These are phyloP conservation scores for Urophycis tenuis DNA, from an alignment of 2,797 vertebrate species.

Conservation along the genomic window DNA sequence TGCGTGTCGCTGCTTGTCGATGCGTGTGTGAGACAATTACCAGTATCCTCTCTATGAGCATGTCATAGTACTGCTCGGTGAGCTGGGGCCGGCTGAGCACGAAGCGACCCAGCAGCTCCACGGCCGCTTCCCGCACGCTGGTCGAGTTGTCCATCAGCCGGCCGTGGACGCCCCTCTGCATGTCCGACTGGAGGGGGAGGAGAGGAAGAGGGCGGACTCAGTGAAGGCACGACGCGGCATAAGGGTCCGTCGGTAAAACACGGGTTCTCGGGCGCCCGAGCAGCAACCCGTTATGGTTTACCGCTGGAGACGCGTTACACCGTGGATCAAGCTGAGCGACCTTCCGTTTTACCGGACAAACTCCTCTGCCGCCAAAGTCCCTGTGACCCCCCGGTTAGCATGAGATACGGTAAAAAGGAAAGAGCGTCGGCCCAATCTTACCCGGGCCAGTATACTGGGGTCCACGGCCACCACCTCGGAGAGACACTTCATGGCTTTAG, in stretches of 20 bases:
- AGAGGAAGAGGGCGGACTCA: neutral
- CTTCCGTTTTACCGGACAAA: neutral
- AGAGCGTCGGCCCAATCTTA: no score
- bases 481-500: conserved; percentile 99
- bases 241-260: neutral
- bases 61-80: conserved; percentile 98
- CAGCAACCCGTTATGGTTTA: neutral
- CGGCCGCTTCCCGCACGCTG: conserved; percentile 93
- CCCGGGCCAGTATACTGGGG: conserved; percentile 95
- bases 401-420: neutral
- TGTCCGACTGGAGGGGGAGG: conserved; percentile 77
- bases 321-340: neutral
- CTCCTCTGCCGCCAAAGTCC: neutral
- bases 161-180: conserved; percentile 95
- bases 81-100: conserved; percentile 95
- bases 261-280: neutral
- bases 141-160: conserved; percentile 97
- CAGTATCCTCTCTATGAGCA: conserved; percentile 97
- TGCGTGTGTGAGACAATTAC: conserved; percentile 55
- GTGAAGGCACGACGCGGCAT: neutral
- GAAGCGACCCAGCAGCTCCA: conserved; percentile 89
- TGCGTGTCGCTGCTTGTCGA: neutral
- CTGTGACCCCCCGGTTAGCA: no score
- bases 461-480: conserved; percentile 98
- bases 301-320: neutral